Base-by-base conservation (phyloP, 1,140 invertebrate genomes). In the Eumaeus atala region DNA sequence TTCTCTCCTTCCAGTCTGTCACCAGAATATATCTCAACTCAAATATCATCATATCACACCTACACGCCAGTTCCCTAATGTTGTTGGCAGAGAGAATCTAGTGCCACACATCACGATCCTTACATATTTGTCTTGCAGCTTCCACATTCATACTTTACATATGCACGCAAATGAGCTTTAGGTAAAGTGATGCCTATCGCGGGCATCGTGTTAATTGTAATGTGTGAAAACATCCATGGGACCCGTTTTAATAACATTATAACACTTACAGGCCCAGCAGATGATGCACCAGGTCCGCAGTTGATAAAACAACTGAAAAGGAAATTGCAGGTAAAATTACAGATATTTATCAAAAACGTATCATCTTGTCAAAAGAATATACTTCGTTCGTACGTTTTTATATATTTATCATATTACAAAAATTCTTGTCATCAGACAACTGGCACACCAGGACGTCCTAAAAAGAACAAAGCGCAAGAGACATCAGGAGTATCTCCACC, bases 261-360 rank as follows among this genome's bases (percentile, higher is more conserved):
- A 63, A 36, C 49, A 42, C 52, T 71, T 73, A 42, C 61, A 82
- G 78, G 57, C 18, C 60, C 72, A 48, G 35, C 62, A 34, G 83
- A 84, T 37, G 80, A 86, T 36, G 47, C 93, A 38, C 90, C 93
- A 51, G 91, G 94, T 77, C 90, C 91, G 52, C 92, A 94, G 71
- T 81, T 92, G 12, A 90, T 91, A 42, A 91, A 91, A 59, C 92
- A 95, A 69, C 90, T 93, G 66, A 95, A 95, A 72, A 88, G 91
- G 61, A 92, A 92, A 81, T 72, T 92, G 52, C 91, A 92, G 85
- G 91, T 92, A 66, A 44, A 16, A 9, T 40, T 6, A n/a, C 9
- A 79, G 61, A 54, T 51, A 17, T 16, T 33, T 37, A 12, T 37
- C 12, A 44, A 33, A 10, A 33, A 11, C 21, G 21, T 48, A 48